Conservation (phyloP, 2,888 invertebrate species). For the Ochropleura leucogaster region DNA sequence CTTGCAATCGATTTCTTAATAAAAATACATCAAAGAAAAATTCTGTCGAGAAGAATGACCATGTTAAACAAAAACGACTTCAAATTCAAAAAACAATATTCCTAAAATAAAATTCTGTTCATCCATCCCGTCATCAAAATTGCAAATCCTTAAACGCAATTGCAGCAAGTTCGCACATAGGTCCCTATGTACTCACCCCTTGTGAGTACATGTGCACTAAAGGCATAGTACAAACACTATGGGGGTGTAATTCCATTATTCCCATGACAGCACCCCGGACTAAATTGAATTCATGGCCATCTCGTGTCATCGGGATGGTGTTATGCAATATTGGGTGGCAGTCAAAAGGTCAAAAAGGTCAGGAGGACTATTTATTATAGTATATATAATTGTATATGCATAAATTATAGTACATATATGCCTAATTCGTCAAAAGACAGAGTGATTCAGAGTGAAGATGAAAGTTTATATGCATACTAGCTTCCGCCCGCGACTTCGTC, state of each 20-base stretch:
- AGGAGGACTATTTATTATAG: no score
- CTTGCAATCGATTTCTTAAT: background rate
- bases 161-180: slow-evolving; percentile 33
- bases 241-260: slow-evolving; percentile 75
- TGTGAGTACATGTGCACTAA: slow-evolving; percentile 59
- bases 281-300: slow-evolving; percentile 80
- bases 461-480: no score
- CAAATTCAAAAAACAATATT: background rate
- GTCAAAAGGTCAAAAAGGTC: no score
- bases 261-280: slow-evolving; percentile 75
- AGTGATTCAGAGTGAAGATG: no score
- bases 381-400: no score
- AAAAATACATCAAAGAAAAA: background rate
- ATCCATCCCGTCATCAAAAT: slow-evolving; percentile 10
- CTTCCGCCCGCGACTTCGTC: no score
- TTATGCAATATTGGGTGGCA: slow-evolving; percentile 47
- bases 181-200: slow-evolving; percentile 53
- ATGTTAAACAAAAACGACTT: no score
- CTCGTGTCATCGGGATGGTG: slow-evolving; percentile 75
- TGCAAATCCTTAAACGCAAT: slow-evolving; percentile 29
- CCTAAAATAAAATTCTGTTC: background rate
- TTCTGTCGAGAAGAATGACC: no score
- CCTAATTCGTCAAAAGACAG: no score
- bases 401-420: no score
- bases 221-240: slow-evolving; percentile 68